These are phyloP conservation scores for Parnassius smintheus DNA, from an alignment of 2,888 invertebrate species.

Conservation along the genomic window DNA sequence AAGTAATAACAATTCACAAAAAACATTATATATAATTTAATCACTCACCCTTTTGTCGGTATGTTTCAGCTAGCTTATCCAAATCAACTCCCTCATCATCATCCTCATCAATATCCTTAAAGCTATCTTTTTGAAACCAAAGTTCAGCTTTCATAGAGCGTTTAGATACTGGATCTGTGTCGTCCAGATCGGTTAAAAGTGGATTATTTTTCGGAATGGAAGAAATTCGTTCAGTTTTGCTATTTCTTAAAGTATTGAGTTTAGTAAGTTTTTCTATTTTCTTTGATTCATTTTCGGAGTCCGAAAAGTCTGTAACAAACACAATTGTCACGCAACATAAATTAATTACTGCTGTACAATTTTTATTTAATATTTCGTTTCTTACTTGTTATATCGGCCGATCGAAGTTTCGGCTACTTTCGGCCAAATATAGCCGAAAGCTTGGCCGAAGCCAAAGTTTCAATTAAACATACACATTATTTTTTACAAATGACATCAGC, in stretches of 20 bases:
- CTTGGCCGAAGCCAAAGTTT: too few relatives aligned
- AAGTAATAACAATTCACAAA: too few relatives aligned
- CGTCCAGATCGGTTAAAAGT: conserved; percentile 89
- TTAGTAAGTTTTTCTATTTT: conserved; percentile 65
- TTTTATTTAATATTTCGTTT: too few relatives aligned
- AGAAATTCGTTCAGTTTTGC: conserved; percentile 46
- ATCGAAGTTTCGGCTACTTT: too few relatives aligned
- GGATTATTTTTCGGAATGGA: conserved; percentile 82
- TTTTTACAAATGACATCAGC: too few relatives aligned
- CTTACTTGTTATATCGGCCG: too few relatives aligned
- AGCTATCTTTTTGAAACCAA: conserved; percentile 93
- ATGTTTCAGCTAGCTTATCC: conserved; percentile 87
- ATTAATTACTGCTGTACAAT: background rate
- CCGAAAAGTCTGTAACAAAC: conserved; percentile 80
- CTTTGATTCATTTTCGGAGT: conserved; percentile 80
- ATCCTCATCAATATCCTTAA: conserved; percentile 89
- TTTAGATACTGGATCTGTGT: conserved; percentile 86
- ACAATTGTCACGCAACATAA: conserved; percentile 2
- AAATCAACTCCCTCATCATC: conserved; percentile 94
- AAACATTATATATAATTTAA: background rate
- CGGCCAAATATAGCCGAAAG: too few relatives aligned
- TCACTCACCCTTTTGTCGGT: conserved; percentile 85
- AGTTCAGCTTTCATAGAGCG: conserved; percentile 89
- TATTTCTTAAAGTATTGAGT: conserved; percentile 64
- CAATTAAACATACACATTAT: too few relatives aligned